Conservation (phyloP, 2,888 invertebrate species). For the Deroplatys truncata region DNA sequence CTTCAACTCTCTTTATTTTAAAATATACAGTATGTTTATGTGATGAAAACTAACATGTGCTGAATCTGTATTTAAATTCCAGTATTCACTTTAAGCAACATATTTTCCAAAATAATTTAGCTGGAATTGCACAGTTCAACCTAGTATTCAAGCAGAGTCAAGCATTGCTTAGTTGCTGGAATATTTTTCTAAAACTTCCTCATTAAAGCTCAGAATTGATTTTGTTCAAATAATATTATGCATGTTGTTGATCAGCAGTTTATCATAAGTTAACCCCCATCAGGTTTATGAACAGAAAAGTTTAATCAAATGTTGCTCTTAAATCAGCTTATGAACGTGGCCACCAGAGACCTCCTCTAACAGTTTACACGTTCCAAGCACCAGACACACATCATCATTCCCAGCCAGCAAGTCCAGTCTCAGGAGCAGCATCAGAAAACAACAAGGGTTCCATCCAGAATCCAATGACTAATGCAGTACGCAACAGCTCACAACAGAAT, state of each 20-base stretch:
- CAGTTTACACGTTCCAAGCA: slow-evolving; percentile 83
- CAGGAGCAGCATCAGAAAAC: not conserved
- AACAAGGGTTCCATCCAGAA: not conserved
- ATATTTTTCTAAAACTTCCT: no score
- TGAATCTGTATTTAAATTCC: no score
- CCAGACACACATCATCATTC: slow-evolving; percentile 52
- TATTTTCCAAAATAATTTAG: no score
- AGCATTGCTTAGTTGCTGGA: no score
- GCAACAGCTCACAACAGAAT: not conserved
- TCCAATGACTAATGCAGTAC: not conserved
- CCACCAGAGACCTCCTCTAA: slow-evolving; percentile 78
- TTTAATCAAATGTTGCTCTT: slow-evolving; percentile 17
- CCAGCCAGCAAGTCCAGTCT: slow-evolving; percentile 48
- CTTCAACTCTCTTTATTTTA: no score
- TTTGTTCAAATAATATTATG: not conserved
- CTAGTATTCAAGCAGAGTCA: no score
- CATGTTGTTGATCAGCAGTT: slow-evolving; percentile 14
- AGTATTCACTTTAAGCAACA: no score
- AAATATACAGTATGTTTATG: no score
- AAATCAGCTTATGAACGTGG: slow-evolving; percentile 75
- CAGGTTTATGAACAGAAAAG: not conserved
- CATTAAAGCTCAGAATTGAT: no score
- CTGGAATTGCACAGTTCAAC: no score
- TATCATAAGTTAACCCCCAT: slow-evolving; percentile 7
- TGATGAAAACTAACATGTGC: no score